Evolutionary conservation across 2,888 invertebrate species (phyloP), one percentile per base, ranked within the genome.

Genomic region (Melanchra persicariae): DNA sequence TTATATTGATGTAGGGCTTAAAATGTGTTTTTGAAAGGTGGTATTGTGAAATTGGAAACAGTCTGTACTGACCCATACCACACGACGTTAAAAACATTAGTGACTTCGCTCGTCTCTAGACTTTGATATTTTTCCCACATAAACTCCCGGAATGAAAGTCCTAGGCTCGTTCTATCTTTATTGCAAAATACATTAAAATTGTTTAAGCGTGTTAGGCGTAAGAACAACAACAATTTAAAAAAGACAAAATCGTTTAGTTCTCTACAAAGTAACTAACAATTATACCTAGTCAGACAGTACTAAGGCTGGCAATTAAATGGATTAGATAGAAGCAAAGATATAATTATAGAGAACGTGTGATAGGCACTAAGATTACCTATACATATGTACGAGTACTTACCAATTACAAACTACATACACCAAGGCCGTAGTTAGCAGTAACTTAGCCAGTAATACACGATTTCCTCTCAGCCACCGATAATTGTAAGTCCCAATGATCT

Each of bases 401-500:
- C 22, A 8, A 52, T 40, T 54, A 68, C 43, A n/a, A 43, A 49
- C 17, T 22, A 43, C 52, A 8, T 24, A 47, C 43, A 19, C 34
- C 22, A 26, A 34, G 19, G 24, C 30, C 49, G 26, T 30, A n/a
- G 22, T 77, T 54, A 67, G 0, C 17, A 30, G 30, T 30, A 51
- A 75, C 59, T 71, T n/a, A 57, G 24, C 45, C 17, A 45, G 55
- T 67, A 61, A 72, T 64, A 49, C 7, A n/a, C 43, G 37, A 72
- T 81, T 81, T 79, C 79, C 79, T 58, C 57, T 64, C 7, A 26
- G 61, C 60, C 45, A 5, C 34, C 24, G 60, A 43, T 81, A 81
- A 77, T 77, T 72, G 57, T 57, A 37, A 59, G 63, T 57, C 52
- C 22, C 70, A 74, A 52, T 72, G 72, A 57, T 79, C 77, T 84